Base-by-base conservation (phyloP, 2,797 vertebrate species). In the Falco naumanni region DNA sequence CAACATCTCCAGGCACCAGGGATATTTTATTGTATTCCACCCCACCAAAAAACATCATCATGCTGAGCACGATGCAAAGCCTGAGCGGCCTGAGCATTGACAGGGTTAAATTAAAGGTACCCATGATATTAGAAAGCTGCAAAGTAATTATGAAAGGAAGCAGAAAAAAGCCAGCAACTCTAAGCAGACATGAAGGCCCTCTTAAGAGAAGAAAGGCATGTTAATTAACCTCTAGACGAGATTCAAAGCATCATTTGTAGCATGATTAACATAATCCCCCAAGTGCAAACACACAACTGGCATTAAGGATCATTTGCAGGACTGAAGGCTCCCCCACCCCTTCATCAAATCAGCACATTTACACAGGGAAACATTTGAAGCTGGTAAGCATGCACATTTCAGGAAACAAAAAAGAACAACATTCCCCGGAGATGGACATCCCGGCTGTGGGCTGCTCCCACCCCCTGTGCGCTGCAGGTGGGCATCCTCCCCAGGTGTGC, bases 161-260 rank as follows among this genome's bases (percentile, higher is more conserved):
- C 83, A 95, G 88, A 95, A 95, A 87, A 91, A 90, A 79, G 87
- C 70, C 85, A 96, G 96, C 89, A 90, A 91, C 96, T 94, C 90
- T 69, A 93, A 95, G 89, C 91, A 94, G 95, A 95, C 84, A 50
- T 90, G 93, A 92, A 96, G 87, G 80, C 87, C 89, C 96, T 96
- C 95, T 96, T 95, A 96, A 93, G 95, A 97, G 96, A 96, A 96
- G 94, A 95, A 97, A 96, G 95, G 95, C 96, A 92, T 84, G 89
- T 97, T 97, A 97, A 97, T 97, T 97, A 97, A 97, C 97, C 97
- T 95, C 95, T 90, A 96, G 95, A 93, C 97, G 95, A 83, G 95
- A 97, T 83, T 96, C 96, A 97, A 96, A 96, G 96, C 96, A 93
- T 97, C 97, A 94, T 97, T 97, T 97, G 97, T 97, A 96, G 92